Conservation (phyloP, 1,140 invertebrate species). For the Drosophila tsacasi region DNA sequence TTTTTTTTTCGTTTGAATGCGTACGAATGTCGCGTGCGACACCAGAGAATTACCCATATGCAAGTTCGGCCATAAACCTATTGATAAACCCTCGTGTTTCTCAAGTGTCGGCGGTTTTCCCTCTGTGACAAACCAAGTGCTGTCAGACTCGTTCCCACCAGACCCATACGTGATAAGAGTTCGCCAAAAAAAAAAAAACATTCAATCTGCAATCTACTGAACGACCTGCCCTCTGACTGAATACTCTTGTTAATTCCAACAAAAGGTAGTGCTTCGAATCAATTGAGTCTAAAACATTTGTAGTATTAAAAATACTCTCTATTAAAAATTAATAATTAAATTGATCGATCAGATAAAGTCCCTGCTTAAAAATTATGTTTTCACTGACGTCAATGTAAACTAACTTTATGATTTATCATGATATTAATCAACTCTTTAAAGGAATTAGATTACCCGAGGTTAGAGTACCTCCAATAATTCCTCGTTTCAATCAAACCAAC, state of each 20-base stretch:
- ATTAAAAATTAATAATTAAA: not conserved
- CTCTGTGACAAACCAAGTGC: constrained; percentile 17
- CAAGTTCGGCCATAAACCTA: constrained; percentile 24
- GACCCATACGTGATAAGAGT: constrained; percentile 18
- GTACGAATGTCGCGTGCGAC: too few relatives aligned
- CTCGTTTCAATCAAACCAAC: not conserved
- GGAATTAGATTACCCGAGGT: not conserved
- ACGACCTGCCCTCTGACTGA: not conserved
- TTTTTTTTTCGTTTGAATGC: too few relatives aligned
- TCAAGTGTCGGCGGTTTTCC: constrained; percentile 27
- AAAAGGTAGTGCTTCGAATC: not conserved
- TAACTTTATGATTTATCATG: not conserved
- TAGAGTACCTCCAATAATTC: not conserved
- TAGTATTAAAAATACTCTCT: not conserved
- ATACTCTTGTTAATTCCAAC: not conserved
- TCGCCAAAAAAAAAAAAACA: constrained; percentile 1
- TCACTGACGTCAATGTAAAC: too few relatives aligned
- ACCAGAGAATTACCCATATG: too few relatives aligned
- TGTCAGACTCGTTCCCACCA: not conserved
- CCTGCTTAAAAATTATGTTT: not conserved
- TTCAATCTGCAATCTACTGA: not conserved
- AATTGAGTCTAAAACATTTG: not conserved
- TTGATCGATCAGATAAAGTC: not conserved
- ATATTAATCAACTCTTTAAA: not conserved
- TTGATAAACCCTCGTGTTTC: constrained; percentile 17